Evolutionary conservation across 2,888 invertebrate species (phyloP).

Genomic region (Sipunculus nudus): DNA sequence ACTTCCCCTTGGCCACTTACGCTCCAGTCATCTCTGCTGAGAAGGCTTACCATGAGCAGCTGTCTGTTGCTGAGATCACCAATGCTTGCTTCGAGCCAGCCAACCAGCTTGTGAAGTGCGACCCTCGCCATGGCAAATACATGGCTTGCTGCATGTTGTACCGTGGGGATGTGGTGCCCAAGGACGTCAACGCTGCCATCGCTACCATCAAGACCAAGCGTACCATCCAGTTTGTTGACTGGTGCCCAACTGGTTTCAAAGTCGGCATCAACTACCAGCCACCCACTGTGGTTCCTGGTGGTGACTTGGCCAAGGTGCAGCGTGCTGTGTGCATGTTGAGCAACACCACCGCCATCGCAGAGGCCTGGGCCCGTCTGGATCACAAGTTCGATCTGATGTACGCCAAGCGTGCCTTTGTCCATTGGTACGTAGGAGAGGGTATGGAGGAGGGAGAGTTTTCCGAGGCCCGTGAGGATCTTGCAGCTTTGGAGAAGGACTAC

Average conservation of each 20-base stretch:
- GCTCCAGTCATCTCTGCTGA: slow-evolving; percentile 55
- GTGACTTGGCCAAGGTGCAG: not conserved
- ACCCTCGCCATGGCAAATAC: too few relatives aligned
- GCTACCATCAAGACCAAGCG: too few relatives aligned
- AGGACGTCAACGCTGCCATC: too few relatives aligned
- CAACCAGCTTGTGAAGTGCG: too few relatives aligned
- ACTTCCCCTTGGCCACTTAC: slow-evolving; percentile 85
- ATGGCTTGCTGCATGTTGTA: too few relatives aligned
- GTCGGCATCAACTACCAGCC: slow-evolving; percentile 1
- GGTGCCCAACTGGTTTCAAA: not conserved
- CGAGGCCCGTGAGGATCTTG: slow-evolving; percentile 41
- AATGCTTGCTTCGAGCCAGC: too few relatives aligned
- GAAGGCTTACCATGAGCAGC: slow-evolving; percentile 56
- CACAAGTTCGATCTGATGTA: slow-evolving; percentile 39
- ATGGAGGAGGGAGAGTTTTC: slow-evolving; percentile 42
- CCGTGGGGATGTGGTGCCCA: too few relatives aligned
- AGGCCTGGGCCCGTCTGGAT: slow-evolving; percentile 35
- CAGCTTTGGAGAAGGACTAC: slow-evolving; percentile 23
- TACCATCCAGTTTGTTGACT: too few relatives aligned
- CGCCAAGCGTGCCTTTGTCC: slow-evolving; percentile 40
- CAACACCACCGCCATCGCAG: slow-evolving; percentile 78
- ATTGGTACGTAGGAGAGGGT: slow-evolving; percentile 45
- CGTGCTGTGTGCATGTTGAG: not conserved
- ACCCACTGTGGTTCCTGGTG: not conserved
- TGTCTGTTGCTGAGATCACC: too few relatives aligned